Base-by-base conservation (phyloP, 2,888 invertebrate genomes). In the Theretra japonica region DNA sequence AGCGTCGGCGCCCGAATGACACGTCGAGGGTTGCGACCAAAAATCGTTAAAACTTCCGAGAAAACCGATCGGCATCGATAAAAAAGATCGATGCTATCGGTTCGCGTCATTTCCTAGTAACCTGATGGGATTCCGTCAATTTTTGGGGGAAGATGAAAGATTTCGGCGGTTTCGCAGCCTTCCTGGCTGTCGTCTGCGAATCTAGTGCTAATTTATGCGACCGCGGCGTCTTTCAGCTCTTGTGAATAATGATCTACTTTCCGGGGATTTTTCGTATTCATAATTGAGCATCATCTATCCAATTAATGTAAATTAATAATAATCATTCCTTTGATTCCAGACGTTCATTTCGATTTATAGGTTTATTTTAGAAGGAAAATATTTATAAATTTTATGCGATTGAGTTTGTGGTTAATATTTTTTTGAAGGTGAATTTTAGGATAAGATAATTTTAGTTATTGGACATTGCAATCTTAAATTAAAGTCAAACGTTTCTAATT, bases 161-260 rank as follows among this genome's bases (percentile, higher is more conserved):
- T 79, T 81, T 77, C 50, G 19, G 72, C 71, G 79, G 75, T 76
- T 82, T 83, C 82, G 80, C 75, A 79, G 76, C 73, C 75, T 73
- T 77, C 74, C 76, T 73, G 74, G 72, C 81, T 86, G 85, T 84
- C 86, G 89, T 88, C 86, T 88, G 85, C 83, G 85, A 88, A 87
- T 87, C 84, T 83, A 81, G 85, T 83, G 86, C 82, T 85, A 88
- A 88, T 87, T 82, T 84, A 89, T 86, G 77, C 83, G 77, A 73
- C 41, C 70, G 83, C 87, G 86, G 86, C 78, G 73, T 79, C 76
- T 85, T 69, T 72, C 59, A 53, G 69, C 8, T 53, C 21, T 11
- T 17, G 15, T 57, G 41, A 57, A 23, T 30, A 56, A 53, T 60
- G 69, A 60, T 58, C 60, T n/a, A 50, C 50, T 62, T 62, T 70